These are phyloP conservation scores for Calameuta pallipes DNA, from an alignment of 2,888 invertebrate species.

Conservation along the genomic window DNA sequence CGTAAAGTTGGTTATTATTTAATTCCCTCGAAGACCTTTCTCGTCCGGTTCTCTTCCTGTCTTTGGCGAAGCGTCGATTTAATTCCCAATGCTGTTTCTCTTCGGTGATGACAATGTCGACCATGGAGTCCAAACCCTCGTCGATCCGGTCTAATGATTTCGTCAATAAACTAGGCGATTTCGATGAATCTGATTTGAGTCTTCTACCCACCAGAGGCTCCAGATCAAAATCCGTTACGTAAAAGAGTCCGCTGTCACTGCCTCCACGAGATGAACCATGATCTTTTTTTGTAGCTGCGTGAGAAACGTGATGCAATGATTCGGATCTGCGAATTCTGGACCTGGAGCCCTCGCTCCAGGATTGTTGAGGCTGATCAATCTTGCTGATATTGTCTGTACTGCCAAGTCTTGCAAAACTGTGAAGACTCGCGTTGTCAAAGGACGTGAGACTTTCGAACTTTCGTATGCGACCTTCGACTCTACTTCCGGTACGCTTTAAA, in stretches of 20 bases:
- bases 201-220: slow-evolving; percentile 42
- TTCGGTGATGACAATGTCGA: slow-evolving; percentile 76
- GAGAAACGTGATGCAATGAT: slow-evolving; percentile 56
- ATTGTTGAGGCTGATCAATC: slow-evolving; percentile 2
- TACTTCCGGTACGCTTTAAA: slow-evolving; percentile 43
- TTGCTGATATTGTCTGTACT: slow-evolving; percentile 17
- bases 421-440: slow-evolving; percentile 51
- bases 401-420: slow-evolving; percentile 37
- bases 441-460: slow-evolving; percentile 62
- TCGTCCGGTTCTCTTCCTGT: slow-evolving; percentile 23
- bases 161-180: slow-evolving; percentile 65
- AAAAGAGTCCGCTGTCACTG: slow-evolving; percentile 64
- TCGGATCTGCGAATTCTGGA: slow-evolving; percentile 56
- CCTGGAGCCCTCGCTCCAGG: slow-evolving; percentile 4
- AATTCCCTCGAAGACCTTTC: neutral
- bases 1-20: slow-evolving; percentile 41
- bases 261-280: slow-evolving; percentile 53
- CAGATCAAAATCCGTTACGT: slow-evolving; percentile 57
- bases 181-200: slow-evolving; percentile 38
- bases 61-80: slow-evolving; percentile 15
- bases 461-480: slow-evolving; percentile 55
- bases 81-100: slow-evolving; percentile 58
- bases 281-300: slow-evolving; percentile 31
- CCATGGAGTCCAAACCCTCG: slow-evolving; percentile 77
- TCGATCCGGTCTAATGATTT: slow-evolving; percentile 86